Conservation (phyloP, 2,888 invertebrate species). For the Melitaea athalia region DNA sequence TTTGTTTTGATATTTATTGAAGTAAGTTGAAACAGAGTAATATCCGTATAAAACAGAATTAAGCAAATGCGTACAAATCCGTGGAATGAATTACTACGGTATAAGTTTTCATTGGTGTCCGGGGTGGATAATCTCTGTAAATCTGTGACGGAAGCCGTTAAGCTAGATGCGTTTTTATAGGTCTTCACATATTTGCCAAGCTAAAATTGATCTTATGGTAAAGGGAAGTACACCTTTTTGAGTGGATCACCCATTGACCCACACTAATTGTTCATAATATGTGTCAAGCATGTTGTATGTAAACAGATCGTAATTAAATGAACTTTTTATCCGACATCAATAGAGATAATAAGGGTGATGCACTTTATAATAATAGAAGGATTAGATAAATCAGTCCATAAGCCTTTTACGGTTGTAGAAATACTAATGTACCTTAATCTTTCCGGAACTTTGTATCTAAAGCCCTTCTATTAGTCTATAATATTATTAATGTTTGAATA, state of each 20-base stretch:
- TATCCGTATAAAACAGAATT: conserved; percentile 22
- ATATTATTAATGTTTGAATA: no score
- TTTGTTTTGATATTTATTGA: neutral
- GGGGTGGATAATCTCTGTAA: conserved; percentile 65
- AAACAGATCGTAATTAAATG: conserved; percentile 11
- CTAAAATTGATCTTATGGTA: conserved; percentile 35
- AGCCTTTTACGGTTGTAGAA: neutral
- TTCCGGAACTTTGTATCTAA: no score
- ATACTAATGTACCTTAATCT: neutral
- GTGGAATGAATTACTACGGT: conserved; percentile 41
- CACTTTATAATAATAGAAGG: neutral
- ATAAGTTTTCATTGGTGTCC: conserved; percentile 48
- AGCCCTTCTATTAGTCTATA: no score
- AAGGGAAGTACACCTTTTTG: conserved; percentile 10
- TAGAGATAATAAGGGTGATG: neutral
- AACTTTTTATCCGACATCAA: conserved; percentile 3
- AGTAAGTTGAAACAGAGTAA: neutral
- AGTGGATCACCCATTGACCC: conserved; percentile 36
- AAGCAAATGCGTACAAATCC: conserved; percentile 37
- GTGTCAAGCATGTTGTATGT: conserved; percentile 13
- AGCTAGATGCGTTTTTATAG: conserved; percentile 58
- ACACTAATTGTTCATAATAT: conserved; percentile 13
- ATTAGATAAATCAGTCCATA: neutral
- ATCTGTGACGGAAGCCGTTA: conserved; percentile 66
- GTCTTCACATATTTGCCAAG: conserved; percentile 52